These are phyloP conservation scores for Rhagonycha fulva DNA, from an alignment of 2,888 invertebrate genomes.

Conservation along the genomic window DNA sequence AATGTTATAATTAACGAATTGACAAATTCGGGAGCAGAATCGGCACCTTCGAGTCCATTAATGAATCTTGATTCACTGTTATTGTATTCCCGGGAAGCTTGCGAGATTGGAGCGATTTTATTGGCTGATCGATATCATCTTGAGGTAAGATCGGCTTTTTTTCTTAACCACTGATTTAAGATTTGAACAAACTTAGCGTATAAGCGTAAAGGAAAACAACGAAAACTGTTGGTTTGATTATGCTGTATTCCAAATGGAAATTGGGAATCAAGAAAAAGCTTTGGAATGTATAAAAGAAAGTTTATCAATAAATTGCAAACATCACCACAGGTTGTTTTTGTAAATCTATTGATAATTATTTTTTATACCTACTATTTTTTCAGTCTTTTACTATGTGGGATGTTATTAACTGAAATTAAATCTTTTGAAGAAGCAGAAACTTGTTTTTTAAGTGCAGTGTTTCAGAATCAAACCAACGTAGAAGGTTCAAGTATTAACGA, in stretches of 20 bases:
- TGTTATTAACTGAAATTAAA: constrained; percentile 42
- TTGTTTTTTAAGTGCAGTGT: constrained; percentile 46
- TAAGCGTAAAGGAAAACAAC: constrained; percentile 32
- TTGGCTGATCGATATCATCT: constrained; percentile 48
- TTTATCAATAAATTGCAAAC: constrained; percentile 39
- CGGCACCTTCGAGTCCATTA: constrained; percentile 2
- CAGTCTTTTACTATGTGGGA: constrained; percentile 46
- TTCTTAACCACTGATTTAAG: neutral
- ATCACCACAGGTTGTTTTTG: constrained; percentile 43
- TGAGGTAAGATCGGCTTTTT: constrained; percentile 36
- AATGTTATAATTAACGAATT: constrained; percentile 44
- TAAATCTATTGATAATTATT: neutral
- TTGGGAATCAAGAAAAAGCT: constrained; percentile 43
- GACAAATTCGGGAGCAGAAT: constrained; percentile 24
- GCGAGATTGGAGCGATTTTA: constrained; percentile 41
- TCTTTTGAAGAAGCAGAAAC: constrained; percentile 48
- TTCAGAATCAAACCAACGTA: constrained; percentile 44
- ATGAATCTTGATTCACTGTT: constrained; percentile 31
- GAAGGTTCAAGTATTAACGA: constrained; percentile 42
- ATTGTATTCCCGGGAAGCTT: constrained; percentile 49
- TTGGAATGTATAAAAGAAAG: constrained; percentile 48
- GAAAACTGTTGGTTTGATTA: constrained; percentile 51
- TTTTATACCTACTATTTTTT: constrained; percentile 21
- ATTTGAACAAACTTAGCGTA: constrained; percentile 34
- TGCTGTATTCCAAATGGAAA: constrained; percentile 47